A percentile compares a stretch with the other conserved stretches of the same genome.
Conservation (phyloP, 2,113 vertebrate genomes). For the Pteropus alecto region DNA sequence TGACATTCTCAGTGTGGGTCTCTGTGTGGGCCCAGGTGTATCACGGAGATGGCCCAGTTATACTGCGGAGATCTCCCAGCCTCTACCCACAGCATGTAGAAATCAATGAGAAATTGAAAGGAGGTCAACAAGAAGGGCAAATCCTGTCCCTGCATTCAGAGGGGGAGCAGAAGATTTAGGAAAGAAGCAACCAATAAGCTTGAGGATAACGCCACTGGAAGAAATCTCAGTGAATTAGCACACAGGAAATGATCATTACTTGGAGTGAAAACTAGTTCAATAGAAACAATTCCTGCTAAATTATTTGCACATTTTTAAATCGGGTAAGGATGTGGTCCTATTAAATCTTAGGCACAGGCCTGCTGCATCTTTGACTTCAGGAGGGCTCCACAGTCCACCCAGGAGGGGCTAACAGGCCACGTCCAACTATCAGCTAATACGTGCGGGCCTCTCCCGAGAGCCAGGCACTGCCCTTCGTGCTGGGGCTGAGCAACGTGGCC, state of each 20-base stretch:
- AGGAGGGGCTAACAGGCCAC: background rate
- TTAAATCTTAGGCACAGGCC: too few species aligned
- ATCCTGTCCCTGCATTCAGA: background rate
- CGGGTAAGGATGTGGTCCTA: accelerated
- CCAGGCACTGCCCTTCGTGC: background rate
- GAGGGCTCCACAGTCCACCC: too few species aligned
- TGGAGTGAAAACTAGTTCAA: background rate
- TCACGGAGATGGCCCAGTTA: background rate
- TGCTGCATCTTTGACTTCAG: background rate
- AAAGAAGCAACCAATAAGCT: background rate
- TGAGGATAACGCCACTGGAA: background rate
- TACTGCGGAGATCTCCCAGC: too few species aligned
- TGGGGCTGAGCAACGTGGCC: background rate
- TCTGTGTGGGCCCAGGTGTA: background rate
- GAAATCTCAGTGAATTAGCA: background rate
- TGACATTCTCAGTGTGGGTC: accelerated
- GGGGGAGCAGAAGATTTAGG: background rate
- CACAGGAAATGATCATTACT: background rate
- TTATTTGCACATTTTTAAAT: background rate
- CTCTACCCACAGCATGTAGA: background rate
- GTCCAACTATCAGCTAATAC: background rate
- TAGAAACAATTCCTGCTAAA: background rate
- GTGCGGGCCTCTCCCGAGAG: background rate
- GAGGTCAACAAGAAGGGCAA: background rate
- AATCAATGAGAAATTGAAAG: background rate